phyloP scores from a whole-genome alignment of 2,888 invertebrate genomes.

The Cryptus viduatorius region DNA sequence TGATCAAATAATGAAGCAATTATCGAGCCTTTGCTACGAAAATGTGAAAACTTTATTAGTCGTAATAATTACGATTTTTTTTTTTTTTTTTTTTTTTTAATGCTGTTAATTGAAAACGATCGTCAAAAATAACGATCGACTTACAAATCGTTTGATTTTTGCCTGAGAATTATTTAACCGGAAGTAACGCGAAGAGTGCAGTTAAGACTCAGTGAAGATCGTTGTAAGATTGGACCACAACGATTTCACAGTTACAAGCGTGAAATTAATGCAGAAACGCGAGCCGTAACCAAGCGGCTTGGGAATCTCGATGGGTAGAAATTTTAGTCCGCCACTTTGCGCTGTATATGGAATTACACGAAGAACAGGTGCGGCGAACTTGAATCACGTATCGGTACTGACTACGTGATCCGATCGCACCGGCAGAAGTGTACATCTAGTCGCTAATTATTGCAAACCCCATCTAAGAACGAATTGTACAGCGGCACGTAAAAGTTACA shows the following conservation, averaged over 20 bases:
- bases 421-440: neutral
- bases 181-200: constrained; percentile 21
- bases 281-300: constrained; percentile 42
- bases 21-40: neutral
- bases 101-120: neutral
- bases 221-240: constrained; percentile 63
- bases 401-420: neutral
- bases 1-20: constrained; percentile 20
- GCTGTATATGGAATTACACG: constrained; percentile 16
- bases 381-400: constrained; percentile 14
- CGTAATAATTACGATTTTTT: neutral
- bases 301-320: constrained; percentile 51
- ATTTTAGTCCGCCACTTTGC: constrained; percentile 13
- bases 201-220: constrained; percentile 41
- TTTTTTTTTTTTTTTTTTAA: neutral
- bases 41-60: neutral
- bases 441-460: neutral
- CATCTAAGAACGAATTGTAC: neutral
- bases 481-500: neutral
- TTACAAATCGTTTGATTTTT: neutral
- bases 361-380: constrained; percentile 6
- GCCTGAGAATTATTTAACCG: constrained; percentile 19
- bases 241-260: constrained; percentile 70
- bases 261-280: constrained; percentile 69
- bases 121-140: neutral